Percentiles rank a stretch among this genome's conserved stretches.
Conservation (phyloP, 2,797 vertebrate genomes). For the Leptoclinus maculatus region DNA sequence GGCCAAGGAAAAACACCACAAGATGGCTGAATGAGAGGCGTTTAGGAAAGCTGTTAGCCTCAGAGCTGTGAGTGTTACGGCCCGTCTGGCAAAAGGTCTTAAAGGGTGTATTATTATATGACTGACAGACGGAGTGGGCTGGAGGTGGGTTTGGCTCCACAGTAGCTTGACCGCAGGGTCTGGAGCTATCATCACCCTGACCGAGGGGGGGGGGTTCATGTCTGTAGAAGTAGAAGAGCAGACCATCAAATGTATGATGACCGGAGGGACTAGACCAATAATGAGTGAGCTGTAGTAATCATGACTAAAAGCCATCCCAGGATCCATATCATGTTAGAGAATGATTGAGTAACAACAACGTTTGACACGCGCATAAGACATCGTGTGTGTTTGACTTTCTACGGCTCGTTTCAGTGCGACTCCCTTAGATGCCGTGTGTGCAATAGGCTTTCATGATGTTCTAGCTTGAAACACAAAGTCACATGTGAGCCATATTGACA, state of each 20-base stretch:
- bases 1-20: slow-evolving; percentile 53
- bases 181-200: slow-evolving; percentile 64
- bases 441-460: not conserved
- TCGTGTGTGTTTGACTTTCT: not conserved
- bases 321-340: not conserved
- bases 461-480: slow-evolving; percentile 40
- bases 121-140: slow-evolving; percentile 63
- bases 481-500: slow-evolving; percentile 36
- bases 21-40: slow-evolving; percentile 58
- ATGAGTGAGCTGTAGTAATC: slow-evolving; percentile 33
- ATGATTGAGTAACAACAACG: not conserved
- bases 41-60: slow-evolving; percentile 69
- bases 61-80: slow-evolving; percentile 45
- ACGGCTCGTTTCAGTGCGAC: slow-evolving; percentile 5
- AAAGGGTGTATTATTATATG: slow-evolving; percentile 48
- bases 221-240: slow-evolving; percentile 40
- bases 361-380: not conserved
- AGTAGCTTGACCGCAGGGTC: slow-evolving; percentile 64
- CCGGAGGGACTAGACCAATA: slow-evolving; percentile 12
- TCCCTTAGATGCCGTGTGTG: not conserved
- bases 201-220: slow-evolving; percentile 38
- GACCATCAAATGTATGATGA: slow-evolving; percentile 48
- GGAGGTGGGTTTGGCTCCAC: slow-evolving; percentile 54
- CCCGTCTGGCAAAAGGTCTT: slow-evolving; percentile 41
- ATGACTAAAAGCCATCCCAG: not conserved